These are phyloP conservation scores for Exephanes ischioxanthus DNA, from an alignment of 2,888 invertebrate genomes.

Conservation along the genomic window DNA sequence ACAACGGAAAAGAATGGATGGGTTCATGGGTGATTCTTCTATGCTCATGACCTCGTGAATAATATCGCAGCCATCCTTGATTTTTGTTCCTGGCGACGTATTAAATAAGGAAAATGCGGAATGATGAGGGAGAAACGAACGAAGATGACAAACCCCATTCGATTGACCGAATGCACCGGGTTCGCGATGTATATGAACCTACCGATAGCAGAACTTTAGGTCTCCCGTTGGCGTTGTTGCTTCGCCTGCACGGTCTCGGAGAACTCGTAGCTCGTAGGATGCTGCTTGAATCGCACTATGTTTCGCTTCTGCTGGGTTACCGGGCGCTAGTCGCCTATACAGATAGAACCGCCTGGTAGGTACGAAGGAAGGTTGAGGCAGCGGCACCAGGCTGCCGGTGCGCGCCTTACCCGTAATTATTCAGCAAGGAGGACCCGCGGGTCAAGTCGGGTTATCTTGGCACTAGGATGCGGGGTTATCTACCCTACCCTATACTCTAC, in stretches of 20 bases:
- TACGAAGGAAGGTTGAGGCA: constrained; percentile 41
- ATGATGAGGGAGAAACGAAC: not conserved
- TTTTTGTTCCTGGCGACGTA: not conserved
- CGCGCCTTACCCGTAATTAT: constrained; percentile 83
- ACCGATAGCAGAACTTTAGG: constrained; percentile 11
- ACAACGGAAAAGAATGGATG: constrained; percentile 31
- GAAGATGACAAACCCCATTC: not conserved
- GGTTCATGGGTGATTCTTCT: not conserved
- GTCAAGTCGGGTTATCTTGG: constrained; percentile 80
- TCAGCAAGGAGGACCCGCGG: constrained; percentile 81
- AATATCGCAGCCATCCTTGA: not conserved
- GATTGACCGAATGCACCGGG: not conserved
- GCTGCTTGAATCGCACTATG: constrained; percentile 2
- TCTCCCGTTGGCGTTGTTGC: constrained; percentile 25
- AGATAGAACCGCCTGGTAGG: not conserved
- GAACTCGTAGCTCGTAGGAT: constrained; percentile 11
- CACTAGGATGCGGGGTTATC: constrained; percentile 84
- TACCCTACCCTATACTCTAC: constrained; percentile 78
- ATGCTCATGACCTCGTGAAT: not conserved
- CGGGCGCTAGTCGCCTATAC: constrained; percentile 15
- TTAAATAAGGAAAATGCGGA: not conserved
- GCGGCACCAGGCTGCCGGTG: constrained; percentile 82
- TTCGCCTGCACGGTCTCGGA: not conserved
- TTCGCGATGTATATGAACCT: not conserved
- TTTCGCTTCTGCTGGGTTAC: constrained; percentile 19